Evolutionary conservation across 2,113 vertebrate genomes (phyloP).

Genomic region (Isurus oxyrinchus): DNA sequence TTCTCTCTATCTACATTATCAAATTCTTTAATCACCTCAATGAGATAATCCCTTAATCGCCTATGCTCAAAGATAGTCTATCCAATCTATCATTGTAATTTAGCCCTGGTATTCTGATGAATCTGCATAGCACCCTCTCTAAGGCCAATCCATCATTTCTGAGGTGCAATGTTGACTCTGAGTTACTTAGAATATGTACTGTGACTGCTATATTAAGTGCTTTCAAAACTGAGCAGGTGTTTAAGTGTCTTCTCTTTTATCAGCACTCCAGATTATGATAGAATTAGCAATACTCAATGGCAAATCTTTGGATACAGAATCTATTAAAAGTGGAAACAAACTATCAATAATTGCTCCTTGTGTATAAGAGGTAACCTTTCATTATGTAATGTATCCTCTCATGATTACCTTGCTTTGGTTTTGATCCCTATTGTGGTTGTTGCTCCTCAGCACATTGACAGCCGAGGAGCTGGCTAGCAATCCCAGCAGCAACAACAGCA

Average conservation of each 20-base stretch:
- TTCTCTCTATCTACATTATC: neutral
- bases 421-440: conserved; percentile 17
- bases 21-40: neutral
- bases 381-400: neutral
- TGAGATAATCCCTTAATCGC: neutral
- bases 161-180: neutral
- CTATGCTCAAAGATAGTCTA: neutral
- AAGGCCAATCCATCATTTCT: neutral
- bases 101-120: neutral
- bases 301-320: neutral
- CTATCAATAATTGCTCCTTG: neutral
- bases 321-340: neutral
- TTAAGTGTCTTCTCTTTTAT: neutral
- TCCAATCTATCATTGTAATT: neutral
- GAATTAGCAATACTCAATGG: neutral
- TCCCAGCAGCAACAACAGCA: conserved; percentile 61
- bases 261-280: neutral
- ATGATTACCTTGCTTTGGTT: conserved; percentile 30
- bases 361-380: neutral
- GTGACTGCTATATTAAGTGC: neutral
- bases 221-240: neutral
- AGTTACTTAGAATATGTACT: neutral
- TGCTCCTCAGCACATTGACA: conserved; percentile 44
- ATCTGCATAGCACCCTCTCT: neutral
- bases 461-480: conserved; percentile 62